Evolutionary conservation across 1,140 invertebrate species (phyloP).

Genomic region (Pollicipes pollicipes): DNA sequence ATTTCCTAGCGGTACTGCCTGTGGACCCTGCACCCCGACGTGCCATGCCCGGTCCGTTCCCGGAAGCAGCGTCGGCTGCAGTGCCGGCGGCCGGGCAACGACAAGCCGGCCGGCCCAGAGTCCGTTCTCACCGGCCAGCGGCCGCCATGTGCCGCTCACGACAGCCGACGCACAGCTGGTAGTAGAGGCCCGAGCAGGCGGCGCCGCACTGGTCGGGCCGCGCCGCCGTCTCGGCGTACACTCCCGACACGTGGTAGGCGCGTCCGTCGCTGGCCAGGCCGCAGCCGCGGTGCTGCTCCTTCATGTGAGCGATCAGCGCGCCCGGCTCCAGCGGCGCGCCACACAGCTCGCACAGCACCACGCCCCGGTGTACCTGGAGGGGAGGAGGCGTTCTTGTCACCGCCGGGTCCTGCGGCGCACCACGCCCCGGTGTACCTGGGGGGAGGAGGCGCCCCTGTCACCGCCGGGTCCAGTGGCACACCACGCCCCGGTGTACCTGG

Average conservation of each 20-base stretch:
- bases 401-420: too few species aligned
- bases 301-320: constrained; percentile 6
- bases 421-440: too few species aligned
- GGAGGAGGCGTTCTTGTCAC: too few species aligned
- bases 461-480: constrained; percentile 28
- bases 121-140: too few species aligned
- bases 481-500: background rate
- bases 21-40: too few species aligned
- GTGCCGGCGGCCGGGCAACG: too few species aligned
- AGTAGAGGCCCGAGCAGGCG: constrained; percentile 65
- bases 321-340: constrained; percentile 30
- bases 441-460: too few species aligned
- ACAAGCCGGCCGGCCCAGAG: too few species aligned
- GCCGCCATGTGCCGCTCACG: constrained; percentile 21
- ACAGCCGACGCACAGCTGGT: constrained; percentile 29
- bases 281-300: constrained; percentile 10
- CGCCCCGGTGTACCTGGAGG: background rate
- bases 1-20: too few species aligned
- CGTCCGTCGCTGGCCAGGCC: constrained; percentile 69
- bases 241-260: constrained; percentile 61
- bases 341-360: constrained; percentile 52
- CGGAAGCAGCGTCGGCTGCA: too few species aligned
- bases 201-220: constrained; percentile 83
- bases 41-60: too few species aligned
- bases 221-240: constrained; percentile 92